These are phyloP conservation scores for Pionites leucogaster DNA, from an alignment of 2,113 vertebrate genomes.

Conservation along the genomic window DNA sequence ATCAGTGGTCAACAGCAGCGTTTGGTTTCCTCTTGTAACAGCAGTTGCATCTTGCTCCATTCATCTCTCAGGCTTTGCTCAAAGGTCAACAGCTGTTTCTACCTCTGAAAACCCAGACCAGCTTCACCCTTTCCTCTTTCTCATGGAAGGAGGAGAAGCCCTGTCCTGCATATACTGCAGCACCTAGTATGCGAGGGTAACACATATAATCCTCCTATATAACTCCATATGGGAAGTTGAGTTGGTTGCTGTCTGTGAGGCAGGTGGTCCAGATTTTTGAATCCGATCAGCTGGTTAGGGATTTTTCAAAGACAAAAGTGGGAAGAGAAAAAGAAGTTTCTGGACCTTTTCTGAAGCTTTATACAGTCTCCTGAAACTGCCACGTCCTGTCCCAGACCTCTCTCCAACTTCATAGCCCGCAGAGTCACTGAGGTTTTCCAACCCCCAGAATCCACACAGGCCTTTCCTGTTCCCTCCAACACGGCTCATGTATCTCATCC, in stretches of 20 bases:
- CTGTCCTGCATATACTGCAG: fast-evolving
- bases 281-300: neutral
- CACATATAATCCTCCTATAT: fast-evolving
- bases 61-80: neutral
- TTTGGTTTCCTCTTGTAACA: neutral
- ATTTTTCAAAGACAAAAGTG: neutral
- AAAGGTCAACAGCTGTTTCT: neutral
- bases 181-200: neutral
- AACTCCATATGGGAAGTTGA: neutral
- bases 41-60: neutral
- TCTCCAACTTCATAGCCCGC: neutral
- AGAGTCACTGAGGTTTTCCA: neutral
- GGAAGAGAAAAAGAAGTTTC: neutral
- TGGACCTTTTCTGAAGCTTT: neutral
- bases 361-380: neutral
- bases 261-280: neutral
- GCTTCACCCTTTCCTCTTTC: neutral
- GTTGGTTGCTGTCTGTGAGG: neutral
- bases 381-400: neutral
- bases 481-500: neutral
- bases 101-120: neutral
- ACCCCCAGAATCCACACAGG: neutral
- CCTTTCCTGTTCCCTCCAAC: neutral
- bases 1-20: neutral
- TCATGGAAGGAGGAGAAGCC: neutral